Base-by-base conservation (phyloP, 2,113 vertebrate species). In the Sceloporus undulatus region DNA sequence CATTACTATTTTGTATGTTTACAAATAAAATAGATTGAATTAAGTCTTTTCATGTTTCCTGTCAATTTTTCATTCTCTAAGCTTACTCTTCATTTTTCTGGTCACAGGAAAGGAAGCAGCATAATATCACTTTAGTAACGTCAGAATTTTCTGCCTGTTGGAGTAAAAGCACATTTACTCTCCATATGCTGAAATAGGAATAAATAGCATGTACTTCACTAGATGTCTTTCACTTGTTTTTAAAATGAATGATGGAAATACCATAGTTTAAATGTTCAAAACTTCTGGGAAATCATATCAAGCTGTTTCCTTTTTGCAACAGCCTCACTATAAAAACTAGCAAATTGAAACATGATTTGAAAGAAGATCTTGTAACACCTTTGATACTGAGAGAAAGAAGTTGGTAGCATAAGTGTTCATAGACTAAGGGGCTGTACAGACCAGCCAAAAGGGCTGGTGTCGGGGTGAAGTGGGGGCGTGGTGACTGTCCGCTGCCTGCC, bases 61-160 rank as follows among this genome's bases (percentile, higher is more conserved):
- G 10, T 85, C 40, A 66, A n/a, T 62, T 62, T 19, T 14, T 62
- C 59, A 16, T 62, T 62, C 59, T 62, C 18, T 62, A 18, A 62
- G 18, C 59, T 62, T 62, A 16, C 59, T 76, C 85, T 74, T 34
- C 70, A 84, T 27, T 68, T 14, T 79, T 56, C 73, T 48, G 38
- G 21, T n/a, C 10, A 52, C 8, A 25, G 40, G 73, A 68, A 70
- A 75, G 38, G 56, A 89, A 68, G 34, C 29, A 76, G n/a, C 66
- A 75, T 42, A 81, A 89, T 86, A 79, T 82, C 88, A 89, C 18
- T 81, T 89, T 81, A 81, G 40, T 82, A n/a, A 29, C 73, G 25
- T 81, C 40, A 23, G 27, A 82, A 76, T 82, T 75, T 86, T 81
- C 78, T 23, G 25, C 40, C 42, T 89, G 52, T 70, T 82, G 14